phyloP scores from a whole-genome alignment of 2,113 vertebrate species.

The Poicephalus gulielmi region DNA sequence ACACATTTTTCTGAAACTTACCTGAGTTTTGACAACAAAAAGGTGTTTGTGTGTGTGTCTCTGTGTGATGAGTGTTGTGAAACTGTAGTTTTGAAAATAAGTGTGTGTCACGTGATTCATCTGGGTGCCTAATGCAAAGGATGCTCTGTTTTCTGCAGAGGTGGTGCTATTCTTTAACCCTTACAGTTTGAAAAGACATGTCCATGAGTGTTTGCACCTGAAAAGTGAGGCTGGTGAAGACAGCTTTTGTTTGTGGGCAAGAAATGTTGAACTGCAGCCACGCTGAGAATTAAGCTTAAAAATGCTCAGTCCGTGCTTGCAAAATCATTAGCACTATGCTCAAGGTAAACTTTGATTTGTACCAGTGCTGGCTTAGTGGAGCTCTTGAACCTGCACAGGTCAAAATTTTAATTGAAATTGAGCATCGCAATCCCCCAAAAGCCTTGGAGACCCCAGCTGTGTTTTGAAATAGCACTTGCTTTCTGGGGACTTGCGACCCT shows the following conservation, averaged over 20 bases:
- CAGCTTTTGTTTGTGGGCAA: background rate
- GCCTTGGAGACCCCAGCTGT: constrained; percentile 25
- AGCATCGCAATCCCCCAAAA: background rate
- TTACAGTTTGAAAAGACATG: background rate
- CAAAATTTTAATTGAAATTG: constrained; percentile 1
- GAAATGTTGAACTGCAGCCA: background rate
- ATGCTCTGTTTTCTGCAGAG: background rate
- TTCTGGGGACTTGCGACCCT: background rate
- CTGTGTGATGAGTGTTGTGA: background rate
- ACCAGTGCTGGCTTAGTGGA: background rate
- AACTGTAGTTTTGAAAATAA: background rate
- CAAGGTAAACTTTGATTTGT: background rate
- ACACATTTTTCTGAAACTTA: background rate
- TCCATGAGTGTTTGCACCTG: background rate
- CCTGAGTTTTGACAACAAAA: background rate
- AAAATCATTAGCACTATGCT: background rate
- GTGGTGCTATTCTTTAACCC: background rate
- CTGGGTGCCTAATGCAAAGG: background rate
- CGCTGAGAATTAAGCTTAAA: background rate
- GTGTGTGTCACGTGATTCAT: rapidly evolving
- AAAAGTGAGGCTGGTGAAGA: background rate
- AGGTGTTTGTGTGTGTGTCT: background rate
- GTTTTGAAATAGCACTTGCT: constrained; percentile 31
- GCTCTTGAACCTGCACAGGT: background rate
- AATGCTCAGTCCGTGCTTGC: background rate